These are phyloP conservation scores for Actenoides lindsayi DNA, from an alignment of 2,113 vertebrate species.

Conservation along the genomic window DNA sequence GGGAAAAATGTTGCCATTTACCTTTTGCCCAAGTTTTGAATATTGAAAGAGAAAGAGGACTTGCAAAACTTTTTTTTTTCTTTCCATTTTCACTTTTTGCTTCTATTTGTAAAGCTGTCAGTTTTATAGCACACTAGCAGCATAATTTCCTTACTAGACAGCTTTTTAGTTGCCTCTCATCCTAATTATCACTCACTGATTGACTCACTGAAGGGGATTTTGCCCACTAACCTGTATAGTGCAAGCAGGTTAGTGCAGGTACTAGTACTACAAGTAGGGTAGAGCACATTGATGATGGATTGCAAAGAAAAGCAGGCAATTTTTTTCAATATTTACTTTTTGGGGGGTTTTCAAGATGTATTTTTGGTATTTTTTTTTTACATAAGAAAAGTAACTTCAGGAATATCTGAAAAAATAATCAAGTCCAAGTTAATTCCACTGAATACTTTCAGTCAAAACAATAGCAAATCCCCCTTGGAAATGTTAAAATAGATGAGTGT, in stretches of 20 bases:
- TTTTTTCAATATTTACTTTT: not conserved
- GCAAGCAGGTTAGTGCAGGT: not conserved
- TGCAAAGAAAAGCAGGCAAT: not conserved
- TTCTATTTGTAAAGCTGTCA: not conserved
- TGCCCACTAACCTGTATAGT: not conserved
- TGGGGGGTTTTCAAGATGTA: not conserved
- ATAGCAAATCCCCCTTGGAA: not conserved
- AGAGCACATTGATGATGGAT: not conserved
- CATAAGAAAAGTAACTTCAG: not conserved
- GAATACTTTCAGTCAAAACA: not conserved
- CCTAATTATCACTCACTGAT: not conserved
- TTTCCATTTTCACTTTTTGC: slow-evolving; percentile 37
- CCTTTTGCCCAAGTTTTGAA: slow-evolving; percentile 6
- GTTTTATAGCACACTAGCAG: not conserved
- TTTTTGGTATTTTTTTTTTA: not conserved
- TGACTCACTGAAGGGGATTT: not conserved
- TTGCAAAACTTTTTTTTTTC: slow-evolving; percentile 19
- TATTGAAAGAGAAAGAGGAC: slow-evolving; percentile 45
- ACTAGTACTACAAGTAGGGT: not conserved
- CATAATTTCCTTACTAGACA: not conserved
- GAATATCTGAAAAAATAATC: not conserved
- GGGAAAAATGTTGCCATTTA: not conserved
- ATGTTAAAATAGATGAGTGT: not conserved
- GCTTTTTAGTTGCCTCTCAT: not conserved
- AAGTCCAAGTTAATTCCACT: not conserved